A percentile compares a stretch with the other conserved stretches of the same genome.
Conservation (phyloP, 2,797 vertebrate species). For the Artibeus lituratus region DNA sequence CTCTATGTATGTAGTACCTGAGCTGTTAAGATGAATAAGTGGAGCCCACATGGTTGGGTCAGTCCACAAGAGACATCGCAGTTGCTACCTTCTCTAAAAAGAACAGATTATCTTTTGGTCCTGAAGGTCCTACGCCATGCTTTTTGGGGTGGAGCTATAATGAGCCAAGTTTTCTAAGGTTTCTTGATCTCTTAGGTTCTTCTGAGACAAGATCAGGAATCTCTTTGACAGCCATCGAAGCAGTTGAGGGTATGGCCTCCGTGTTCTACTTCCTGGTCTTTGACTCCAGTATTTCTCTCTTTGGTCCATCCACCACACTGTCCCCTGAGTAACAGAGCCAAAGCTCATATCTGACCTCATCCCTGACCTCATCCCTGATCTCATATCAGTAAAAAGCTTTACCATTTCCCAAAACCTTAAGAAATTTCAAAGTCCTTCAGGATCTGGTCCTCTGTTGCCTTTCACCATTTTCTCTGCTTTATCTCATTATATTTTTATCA, state of each 20-base stretch:
- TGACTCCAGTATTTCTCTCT: neutral
- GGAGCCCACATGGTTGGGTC: neutral
- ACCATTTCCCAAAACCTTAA: neutral
- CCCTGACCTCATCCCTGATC: neutral
- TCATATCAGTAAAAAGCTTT: neutral
- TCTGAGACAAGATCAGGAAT: neutral
- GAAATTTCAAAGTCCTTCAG: neutral
- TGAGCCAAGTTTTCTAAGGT: neutral
- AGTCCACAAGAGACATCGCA: neutral
- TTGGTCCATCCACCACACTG: neutral
- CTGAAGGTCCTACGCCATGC: neutral
- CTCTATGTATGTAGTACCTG: slow-evolving; percentile 21
- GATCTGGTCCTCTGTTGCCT: neutral
- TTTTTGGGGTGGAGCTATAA: neutral
- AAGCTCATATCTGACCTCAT: neutral
- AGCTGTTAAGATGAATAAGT: slow-evolving; percentile 38
- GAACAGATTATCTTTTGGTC: neutral
- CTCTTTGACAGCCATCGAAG: neutral
- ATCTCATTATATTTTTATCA: neutral
- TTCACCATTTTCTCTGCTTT: neutral
- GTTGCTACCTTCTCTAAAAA: neutral
- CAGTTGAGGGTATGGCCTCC: neutral
- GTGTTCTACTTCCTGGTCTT: neutral
- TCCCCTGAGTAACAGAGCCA: neutral
- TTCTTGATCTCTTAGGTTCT: neutral